A percentile compares a stretch with the other conserved stretches of the same genome.
Conservation (phyloP, 2,888 invertebrate species). For the Acrocyrtus sp. region DNA sequence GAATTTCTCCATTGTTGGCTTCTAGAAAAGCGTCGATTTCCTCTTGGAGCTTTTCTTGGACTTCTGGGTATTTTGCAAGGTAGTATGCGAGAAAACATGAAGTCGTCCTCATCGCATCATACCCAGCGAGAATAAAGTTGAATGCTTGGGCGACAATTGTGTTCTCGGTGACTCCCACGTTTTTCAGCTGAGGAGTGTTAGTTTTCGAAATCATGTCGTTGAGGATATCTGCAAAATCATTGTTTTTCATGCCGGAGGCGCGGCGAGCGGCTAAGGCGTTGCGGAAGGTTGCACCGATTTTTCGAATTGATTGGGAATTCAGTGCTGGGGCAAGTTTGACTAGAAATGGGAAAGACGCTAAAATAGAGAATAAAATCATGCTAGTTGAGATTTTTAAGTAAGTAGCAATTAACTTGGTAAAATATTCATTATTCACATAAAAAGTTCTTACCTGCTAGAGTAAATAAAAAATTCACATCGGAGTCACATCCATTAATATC, state of each 20-base stretch:
- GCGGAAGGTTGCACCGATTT: constrained; percentile 42
- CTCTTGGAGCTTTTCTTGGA: constrained; percentile 50
- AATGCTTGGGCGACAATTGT: constrained; percentile 56
- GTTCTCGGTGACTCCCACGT: constrained; percentile 38
- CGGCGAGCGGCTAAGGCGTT: constrained; percentile 34
- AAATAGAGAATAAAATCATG: too few species aligned
- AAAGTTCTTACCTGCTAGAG: constrained; percentile 51
- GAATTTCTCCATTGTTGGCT: constrained; percentile 43
- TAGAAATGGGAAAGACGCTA: constrained; percentile 47
- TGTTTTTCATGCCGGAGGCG: constrained; percentile 32
- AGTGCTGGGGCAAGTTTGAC: constrained; percentile 48
- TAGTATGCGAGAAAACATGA: constrained; percentile 49
- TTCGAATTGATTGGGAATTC: constrained; percentile 19
- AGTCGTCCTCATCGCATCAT: constrained; percentile 53
- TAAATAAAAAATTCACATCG: constrained; percentile 43
- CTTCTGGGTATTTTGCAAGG: constrained; percentile 47
- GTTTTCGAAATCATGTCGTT: constrained; percentile 50
- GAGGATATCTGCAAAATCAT: constrained; percentile 55
- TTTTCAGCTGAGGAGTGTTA: constrained; percentile 37
- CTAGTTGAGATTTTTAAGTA: too few species aligned
- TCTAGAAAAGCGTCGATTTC: constrained; percentile 52
- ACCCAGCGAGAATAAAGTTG: constrained; percentile 54
- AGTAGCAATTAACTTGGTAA: constrained; percentile 33
- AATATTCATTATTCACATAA: too few species aligned
- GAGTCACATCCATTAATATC: constrained; percentile 45